These are phyloP conservation scores for Rallus crepitans DNA, from an alignment of 2,797 vertebrate genomes.

Conservation along the genomic window DNA sequence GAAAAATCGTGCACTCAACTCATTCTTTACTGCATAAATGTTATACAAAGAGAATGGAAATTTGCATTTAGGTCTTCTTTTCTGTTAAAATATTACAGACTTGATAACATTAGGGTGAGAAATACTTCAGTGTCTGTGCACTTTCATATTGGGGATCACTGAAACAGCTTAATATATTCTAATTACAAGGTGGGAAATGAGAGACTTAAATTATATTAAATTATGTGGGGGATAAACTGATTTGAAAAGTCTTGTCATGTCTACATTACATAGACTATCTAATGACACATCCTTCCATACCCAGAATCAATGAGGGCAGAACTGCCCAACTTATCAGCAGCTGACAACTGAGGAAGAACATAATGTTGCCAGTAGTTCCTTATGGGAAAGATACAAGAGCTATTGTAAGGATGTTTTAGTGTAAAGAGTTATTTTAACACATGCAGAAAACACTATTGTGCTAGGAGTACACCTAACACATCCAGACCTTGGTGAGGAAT, in stretches of 20 bases:
- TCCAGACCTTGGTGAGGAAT: background rate
- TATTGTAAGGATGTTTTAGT: background rate
- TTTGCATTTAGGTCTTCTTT: slow-evolving; percentile 64
- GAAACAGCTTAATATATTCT: slow-evolving; percentile 52
- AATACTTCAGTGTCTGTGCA: slow-evolving; percentile 19
- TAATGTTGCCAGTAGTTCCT: background rate
- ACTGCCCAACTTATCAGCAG: background rate
- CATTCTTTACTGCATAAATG: slow-evolving; percentile 75
- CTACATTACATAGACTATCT: background rate
- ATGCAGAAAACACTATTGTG: background rate
- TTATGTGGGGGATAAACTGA: background rate
- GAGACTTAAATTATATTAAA: slow-evolving; percentile 37
- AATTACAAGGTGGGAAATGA: slow-evolving; percentile 46
- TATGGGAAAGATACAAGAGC: background rate
- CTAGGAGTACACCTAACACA: background rate
- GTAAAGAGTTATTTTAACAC: background rate
- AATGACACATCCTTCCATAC: background rate
- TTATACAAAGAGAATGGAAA: slow-evolving; percentile 72
- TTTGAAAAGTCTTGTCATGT: slow-evolving; percentile 38
- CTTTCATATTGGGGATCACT: slow-evolving; percentile 53
- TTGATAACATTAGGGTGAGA: slow-evolving; percentile 56
- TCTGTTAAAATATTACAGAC: slow-evolving; percentile 64
- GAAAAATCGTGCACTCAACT: slow-evolving; percentile 73
- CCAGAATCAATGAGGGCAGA: background rate
- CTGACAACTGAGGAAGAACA: background rate